These are phyloP conservation scores for Choloepus didactylus DNA, from an alignment of 2,797 vertebrate genomes.

Conservation along the genomic window DNA sequence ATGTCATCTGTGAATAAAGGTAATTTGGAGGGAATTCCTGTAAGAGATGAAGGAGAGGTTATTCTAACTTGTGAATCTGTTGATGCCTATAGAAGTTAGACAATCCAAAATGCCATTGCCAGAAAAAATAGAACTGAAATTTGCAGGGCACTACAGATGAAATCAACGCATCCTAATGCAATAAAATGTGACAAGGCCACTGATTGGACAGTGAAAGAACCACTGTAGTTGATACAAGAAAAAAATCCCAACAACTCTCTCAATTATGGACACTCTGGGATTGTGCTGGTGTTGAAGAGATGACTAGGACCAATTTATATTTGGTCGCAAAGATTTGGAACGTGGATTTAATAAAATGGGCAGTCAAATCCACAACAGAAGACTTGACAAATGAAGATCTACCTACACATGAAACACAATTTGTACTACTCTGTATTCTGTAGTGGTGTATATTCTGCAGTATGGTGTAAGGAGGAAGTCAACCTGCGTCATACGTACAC, in stretches of 20 bases:
- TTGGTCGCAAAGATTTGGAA: not conserved
- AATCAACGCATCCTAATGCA: not conserved
- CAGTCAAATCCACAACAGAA: not conserved
- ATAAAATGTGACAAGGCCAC: not conserved
- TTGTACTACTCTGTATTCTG: too few relatives aligned
- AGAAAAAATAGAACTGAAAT: not conserved
- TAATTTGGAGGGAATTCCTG: constrained; percentile 66
- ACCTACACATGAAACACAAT: too few relatives aligned
- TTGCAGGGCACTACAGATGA: not conserved
- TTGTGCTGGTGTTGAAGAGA: not conserved
- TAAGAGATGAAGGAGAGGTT: constrained; percentile 15
- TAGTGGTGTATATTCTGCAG: too few relatives aligned
- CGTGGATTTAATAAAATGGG: not conserved
- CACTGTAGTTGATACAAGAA: not conserved
- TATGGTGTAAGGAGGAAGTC: not conserved
- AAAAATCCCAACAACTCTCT: not conserved
- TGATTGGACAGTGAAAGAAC: not conserved
- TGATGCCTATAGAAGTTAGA: constrained; percentile 18
- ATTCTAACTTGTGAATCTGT: not conserved
- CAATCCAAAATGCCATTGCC: constrained; percentile 3
- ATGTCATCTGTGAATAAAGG: constrained; percentile 74
- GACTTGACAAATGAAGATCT: not conserved
- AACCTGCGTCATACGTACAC: accelerated
- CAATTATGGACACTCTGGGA: not conserved
- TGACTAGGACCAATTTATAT: not conserved